A percentile compares a stretch with the other conserved stretches of the same genome.
These are phyloP conservation scores for Athene cunicularia DNA, from an alignment of 2,113 vertebrate genomes.

Conservation along the genomic window DNA sequence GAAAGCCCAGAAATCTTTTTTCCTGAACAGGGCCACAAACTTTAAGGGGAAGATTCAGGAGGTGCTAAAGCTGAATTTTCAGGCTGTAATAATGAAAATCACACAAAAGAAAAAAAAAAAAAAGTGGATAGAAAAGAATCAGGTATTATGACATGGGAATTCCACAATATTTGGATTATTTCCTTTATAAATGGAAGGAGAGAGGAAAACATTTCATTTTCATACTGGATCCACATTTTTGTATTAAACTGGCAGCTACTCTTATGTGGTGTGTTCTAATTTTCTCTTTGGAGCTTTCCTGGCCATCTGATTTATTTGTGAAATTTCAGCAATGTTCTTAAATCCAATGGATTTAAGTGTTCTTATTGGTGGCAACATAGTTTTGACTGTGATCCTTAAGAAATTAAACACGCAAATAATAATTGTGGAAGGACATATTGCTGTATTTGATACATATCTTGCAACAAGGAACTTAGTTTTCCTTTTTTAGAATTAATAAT, in stretches of 20 bases:
- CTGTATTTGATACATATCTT: neutral
- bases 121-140: neutral
- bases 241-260: neutral
- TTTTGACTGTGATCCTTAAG: neutral
- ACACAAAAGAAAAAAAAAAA: neutral
- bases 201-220: neutral
- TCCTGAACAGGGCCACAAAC: neutral
- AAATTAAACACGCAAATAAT: neutral
- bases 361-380: neutral
- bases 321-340: neutral
- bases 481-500: neutral
- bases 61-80: neutral
- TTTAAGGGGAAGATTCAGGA: neutral
- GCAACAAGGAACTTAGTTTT: neutral
- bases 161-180: neutral
- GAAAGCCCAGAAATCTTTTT: neutral
- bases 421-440: neutral
- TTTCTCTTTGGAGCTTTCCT: neutral
- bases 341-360: neutral
- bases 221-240: fast-evolving
- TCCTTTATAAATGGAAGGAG: neutral
- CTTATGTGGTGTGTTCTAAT: neutral
- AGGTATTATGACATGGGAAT: neutral
- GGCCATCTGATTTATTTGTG: neutral
- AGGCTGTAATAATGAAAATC: neutral